A percentile compares a stretch with the other conserved stretches of the same genome.
phyloP scores from a whole-genome alignment of 2,113 vertebrate species.

The Thalassarche chlororhynchos region DNA sequence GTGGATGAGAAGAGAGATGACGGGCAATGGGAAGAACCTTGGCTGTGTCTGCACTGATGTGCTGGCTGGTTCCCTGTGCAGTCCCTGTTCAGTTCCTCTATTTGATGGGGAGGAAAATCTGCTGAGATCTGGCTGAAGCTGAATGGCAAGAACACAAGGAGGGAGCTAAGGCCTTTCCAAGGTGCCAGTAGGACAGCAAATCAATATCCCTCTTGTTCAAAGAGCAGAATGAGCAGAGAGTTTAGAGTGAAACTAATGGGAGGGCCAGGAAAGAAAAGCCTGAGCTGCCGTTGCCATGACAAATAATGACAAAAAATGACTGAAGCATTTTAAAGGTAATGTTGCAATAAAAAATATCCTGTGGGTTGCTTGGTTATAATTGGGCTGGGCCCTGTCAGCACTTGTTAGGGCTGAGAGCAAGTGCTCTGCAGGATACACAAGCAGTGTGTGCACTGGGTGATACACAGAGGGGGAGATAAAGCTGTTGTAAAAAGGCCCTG shows the following conservation, averaged over 20 bases:
- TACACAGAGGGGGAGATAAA: background rate
- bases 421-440: background rate
- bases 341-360: background rate
- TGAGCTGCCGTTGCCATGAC: background rate
- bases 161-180: background rate
- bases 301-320: constrained; percentile 9
- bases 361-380: background rate
- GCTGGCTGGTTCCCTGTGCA: background rate
- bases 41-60: background rate
- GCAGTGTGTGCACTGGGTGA: background rate
- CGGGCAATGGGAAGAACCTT: background rate
- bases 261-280: background rate
- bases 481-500: background rate
- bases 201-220: background rate
- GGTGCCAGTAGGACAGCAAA: background rate
- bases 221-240: background rate
- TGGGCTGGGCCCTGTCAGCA: background rate
- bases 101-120: background rate
- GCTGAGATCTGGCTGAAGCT: background rate
- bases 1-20: too few relatives aligned
- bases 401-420: background rate
- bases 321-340: background rate
- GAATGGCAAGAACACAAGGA: background rate
- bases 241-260: background rate
- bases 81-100: background rate